A percentile compares a stretch with the other conserved stretches of the same genome.
Conservation (phyloP, 1,140 invertebrate species). For the Tetramorium simillimum region DNA sequence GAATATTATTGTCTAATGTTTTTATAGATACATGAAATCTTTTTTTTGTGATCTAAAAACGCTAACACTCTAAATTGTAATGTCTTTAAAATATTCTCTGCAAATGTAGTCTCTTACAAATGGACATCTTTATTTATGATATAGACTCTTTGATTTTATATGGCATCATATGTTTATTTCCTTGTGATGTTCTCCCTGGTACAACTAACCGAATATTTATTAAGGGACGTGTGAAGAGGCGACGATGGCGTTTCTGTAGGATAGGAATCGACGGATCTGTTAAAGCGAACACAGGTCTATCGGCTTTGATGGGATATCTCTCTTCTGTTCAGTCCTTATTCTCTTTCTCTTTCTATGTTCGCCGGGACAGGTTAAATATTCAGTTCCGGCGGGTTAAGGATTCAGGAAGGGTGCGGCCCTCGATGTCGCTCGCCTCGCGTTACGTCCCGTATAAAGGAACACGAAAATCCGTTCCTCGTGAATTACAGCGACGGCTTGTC, state of each 20-base stretch:
- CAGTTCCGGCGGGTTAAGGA: slow-evolving; percentile 75
- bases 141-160: background rate
- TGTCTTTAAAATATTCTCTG: background rate
- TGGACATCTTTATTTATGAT: background rate
- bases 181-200: background rate
- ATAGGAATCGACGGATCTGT: slow-evolving; percentile 64
- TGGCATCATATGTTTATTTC: slow-evolving; percentile 35
- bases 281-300: slow-evolving; percentile 64
- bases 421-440: slow-evolving; percentile 66
- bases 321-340: slow-evolving; percentile 52
- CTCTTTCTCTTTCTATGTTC: slow-evolving; percentile 46
- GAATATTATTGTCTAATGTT: background rate
- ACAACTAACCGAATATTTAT: slow-evolving; percentile 55
- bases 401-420: slow-evolving; percentile 67
- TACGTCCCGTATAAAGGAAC: slow-evolving; percentile 75
- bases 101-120: background rate
- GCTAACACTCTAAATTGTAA: background rate
- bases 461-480: slow-evolving; percentile 78
- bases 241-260: slow-evolving; percentile 57
- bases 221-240: slow-evolving; percentile 3
- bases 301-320: slow-evolving; percentile 54
- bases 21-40: background rate
- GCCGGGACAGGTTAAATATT: slow-evolving; percentile 74
- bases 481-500: slow-evolving; percentile 77
- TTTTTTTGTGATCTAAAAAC: background rate